Conservation (phyloP, 2,797 vertebrate species). For the Sciurus vulgaris region DNA sequence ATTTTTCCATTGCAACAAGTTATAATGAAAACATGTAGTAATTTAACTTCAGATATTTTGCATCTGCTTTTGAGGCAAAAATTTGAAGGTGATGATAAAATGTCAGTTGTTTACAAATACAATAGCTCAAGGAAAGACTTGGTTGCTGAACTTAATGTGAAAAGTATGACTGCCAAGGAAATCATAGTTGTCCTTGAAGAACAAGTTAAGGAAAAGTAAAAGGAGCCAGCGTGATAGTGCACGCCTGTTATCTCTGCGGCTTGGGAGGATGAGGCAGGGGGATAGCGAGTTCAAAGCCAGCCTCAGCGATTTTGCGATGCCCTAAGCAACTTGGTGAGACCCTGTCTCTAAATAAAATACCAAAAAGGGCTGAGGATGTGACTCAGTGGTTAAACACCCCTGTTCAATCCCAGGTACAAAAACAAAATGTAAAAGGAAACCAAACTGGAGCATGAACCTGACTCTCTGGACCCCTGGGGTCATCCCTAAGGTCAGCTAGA, state of each 20-base stretch:
- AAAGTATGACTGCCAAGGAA: neutral
- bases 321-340: too few relatives aligned
- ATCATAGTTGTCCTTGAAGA: neutral
- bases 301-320: too few relatives aligned
- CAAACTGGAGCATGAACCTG: neutral
- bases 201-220: neutral
- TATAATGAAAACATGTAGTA: neutral
- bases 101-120: neutral
- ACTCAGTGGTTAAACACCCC: too few relatives aligned
- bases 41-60: slow-evolving; percentile 25
- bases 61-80: neutral
- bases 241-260: too few relatives aligned
- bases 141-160: neutral
- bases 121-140: neutral
- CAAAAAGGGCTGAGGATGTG: too few relatives aligned
- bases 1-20: slow-evolving; percentile 21
- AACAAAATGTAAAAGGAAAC: neutral
- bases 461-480: neutral
- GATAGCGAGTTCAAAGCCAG: too few relatives aligned
- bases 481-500: neutral
- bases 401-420: too few relatives aligned
- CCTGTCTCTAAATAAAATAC: too few relatives aligned
- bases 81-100: slow-evolving; percentile 16
- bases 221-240: neutral
- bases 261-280: too few relatives aligned